phyloP scores from a whole-genome alignment of 2,797 vertebrate species.

The Harpagifer antarcticus region DNA sequence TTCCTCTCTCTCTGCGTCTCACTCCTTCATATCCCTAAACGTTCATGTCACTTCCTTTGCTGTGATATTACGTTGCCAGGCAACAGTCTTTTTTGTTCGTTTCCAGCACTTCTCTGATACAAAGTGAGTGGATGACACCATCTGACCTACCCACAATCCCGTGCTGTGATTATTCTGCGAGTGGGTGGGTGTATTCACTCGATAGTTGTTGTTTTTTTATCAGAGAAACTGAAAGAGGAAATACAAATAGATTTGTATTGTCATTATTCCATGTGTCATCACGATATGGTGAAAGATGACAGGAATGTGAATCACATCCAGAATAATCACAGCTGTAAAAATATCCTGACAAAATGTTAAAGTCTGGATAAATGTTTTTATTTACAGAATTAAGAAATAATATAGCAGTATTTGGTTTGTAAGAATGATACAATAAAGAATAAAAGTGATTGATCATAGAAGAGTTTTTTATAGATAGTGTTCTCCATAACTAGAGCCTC shows the following conservation, averaged over 20 bases:
- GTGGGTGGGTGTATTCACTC: constrained; percentile 34
- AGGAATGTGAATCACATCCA: neutral
- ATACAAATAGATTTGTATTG: constrained; percentile 7
- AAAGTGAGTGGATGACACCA: constrained; percentile 23
- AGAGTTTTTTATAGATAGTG: neutral
- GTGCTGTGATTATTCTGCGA: constrained; percentile 39
- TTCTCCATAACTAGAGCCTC: neutral
- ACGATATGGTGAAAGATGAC: neutral
- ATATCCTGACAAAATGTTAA: neutral
- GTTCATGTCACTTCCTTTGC: constrained; percentile 17
- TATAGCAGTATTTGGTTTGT: too few relatives aligned
- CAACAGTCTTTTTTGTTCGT: constrained; percentile 53
- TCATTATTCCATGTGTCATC: constrained; percentile 1
- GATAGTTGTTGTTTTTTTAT: constrained; percentile 2
- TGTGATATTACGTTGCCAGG: constrained; percentile 66
- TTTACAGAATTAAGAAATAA: too few relatives aligned
- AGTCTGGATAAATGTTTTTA: too few relatives aligned
- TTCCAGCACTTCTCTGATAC: constrained; percentile 42
- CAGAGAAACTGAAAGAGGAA: constrained; percentile 18
- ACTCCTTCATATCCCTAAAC: constrained; percentile 27
- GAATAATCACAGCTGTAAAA: neutral
- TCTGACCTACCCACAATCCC: constrained; percentile 57
- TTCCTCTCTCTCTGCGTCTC: constrained; percentile 33
- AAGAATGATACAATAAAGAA: neutral
- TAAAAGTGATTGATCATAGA: neutral